Percentiles rank a stretch among this genome's conserved stretches.
Conservation (phyloP, 2,113 vertebrate species). For the Tretioscincus oriximinensis region DNA sequence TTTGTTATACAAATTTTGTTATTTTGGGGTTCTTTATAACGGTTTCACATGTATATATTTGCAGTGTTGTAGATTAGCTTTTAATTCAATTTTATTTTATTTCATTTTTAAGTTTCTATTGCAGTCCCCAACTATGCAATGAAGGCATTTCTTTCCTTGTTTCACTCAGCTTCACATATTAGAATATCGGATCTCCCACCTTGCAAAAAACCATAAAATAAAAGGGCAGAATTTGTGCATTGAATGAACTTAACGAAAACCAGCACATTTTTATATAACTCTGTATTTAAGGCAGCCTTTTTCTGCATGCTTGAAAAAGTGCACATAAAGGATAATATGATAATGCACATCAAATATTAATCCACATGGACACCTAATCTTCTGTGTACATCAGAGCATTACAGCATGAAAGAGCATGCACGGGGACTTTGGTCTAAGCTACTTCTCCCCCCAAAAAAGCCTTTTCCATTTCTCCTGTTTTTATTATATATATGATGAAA, state of each 20-base stretch:
- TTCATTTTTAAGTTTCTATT: too few relatives aligned
- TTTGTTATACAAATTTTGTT: too few relatives aligned
- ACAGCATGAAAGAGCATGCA: conserved; percentile 41
- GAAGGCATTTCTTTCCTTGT: conserved; percentile 7
- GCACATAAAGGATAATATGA: conserved; percentile 69
- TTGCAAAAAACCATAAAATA: neutral
- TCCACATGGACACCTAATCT: conserved; percentile 70
- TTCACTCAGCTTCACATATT: conserved; percentile 23
- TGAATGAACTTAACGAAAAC: conserved; percentile 25
- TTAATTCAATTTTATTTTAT: too few relatives aligned
- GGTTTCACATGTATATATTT: too few relatives aligned
- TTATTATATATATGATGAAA: neutral
- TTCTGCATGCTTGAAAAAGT: conserved; percentile 60
- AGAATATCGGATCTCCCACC: neutral
- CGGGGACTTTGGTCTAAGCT: neutral
- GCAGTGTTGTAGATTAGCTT: too few relatives aligned
- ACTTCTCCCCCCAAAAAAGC: conserved; percentile 26
- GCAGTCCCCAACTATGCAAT: too few relatives aligned
- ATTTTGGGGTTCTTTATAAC: too few relatives aligned
- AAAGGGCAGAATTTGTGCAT: conserved; percentile 34
- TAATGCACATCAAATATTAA: conserved; percentile 78
- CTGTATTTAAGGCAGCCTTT: conserved; percentile 31
- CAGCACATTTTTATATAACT: conserved; percentile 21
- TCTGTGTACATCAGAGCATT: conserved; percentile 59
- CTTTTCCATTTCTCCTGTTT: neutral